A percentile compares a stretch with the other conserved stretches of the same genome.
Conservation (phyloP, 2,888 invertebrate species). For the Lepidocyrtoides sp. region DNA sequence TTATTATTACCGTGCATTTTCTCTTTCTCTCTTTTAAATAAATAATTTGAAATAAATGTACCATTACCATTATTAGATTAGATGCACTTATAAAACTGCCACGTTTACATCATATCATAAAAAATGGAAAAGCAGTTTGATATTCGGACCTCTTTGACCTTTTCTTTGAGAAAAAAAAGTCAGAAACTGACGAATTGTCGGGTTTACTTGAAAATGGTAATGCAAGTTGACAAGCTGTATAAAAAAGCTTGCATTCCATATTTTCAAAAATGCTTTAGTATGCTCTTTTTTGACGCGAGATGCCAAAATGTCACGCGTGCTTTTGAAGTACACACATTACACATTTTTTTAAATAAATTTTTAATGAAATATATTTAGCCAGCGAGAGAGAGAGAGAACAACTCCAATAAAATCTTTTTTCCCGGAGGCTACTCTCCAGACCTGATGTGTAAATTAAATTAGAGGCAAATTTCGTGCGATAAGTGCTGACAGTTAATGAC, state of each 20-base stretch:
- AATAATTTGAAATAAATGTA: not conserved
- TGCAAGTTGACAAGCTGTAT: slow-evolving; percentile 33
- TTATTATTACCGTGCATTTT: not conserved
- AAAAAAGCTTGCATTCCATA: not conserved
- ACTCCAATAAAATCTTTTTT: not conserved
- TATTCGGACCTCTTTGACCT: slow-evolving; percentile 28
- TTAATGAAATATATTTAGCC: not conserved
- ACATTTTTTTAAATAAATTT: not conserved
- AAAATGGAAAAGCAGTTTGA: not conserved
- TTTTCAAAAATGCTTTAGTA: not conserved
- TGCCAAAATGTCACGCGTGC: slow-evolving; percentile 60
- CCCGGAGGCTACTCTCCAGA: slow-evolving; percentile 9
- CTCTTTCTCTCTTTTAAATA: not conserved
- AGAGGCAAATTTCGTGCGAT: slow-evolving; percentile 60
- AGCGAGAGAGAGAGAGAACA: not conserved
- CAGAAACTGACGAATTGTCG: slow-evolving; percentile 60
- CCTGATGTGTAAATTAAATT: slow-evolving; percentile 64
- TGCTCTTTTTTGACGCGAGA: not conserved
- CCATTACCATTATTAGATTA: slow-evolving; percentile 37
- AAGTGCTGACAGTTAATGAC: slow-evolving; percentile 75
- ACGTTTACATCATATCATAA: not conserved
- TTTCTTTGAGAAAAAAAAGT: not conserved
- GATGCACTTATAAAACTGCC: slow-evolving; percentile 31
- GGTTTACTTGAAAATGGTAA: slow-evolving; percentile 47
- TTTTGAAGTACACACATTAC: not conserved